Evolutionary conservation across 2,888 invertebrate genomes (phyloP).

Genomic region (Spisula subtruncata): DNA sequence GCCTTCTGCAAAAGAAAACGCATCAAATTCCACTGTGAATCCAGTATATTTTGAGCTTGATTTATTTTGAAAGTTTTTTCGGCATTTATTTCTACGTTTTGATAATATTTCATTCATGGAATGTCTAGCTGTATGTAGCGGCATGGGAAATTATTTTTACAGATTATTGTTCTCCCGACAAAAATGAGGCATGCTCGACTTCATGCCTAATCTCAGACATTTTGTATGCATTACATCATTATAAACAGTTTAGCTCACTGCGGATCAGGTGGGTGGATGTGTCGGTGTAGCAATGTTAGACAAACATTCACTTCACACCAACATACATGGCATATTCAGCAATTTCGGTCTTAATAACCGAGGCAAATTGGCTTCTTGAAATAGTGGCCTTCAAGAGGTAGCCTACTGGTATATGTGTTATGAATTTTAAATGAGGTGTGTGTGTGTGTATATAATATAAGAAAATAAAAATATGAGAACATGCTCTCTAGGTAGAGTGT

Average conservation of each 20-base stretch:
- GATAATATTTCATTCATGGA: constrained; percentile 18
- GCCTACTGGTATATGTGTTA: no score
- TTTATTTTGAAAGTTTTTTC: background rate
- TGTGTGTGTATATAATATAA: no score
- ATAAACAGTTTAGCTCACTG: background rate
- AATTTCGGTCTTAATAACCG: no score
- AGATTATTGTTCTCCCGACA: background rate
- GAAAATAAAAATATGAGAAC: no score
- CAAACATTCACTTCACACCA: background rate
- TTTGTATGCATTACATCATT: constrained; percentile 23
- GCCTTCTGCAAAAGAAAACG: background rate
- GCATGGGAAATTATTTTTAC: constrained; percentile 1
- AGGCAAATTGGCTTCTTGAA: no score
- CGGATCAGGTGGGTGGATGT: background rate
- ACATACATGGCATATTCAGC: no score
- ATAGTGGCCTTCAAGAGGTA: no score
- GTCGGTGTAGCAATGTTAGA: background rate
- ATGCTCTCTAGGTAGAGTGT: no score
- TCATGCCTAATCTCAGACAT: constrained; percentile 14
- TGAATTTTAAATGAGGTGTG: no score
- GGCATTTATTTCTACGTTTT: background rate
- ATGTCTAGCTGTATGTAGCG: no score
- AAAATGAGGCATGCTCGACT: constrained; percentile 5
- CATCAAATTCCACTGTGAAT: background rate
- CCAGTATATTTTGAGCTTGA: background rate